Conservation (phyloP, 2,113 vertebrate species). For the Pycnonotus jocosus region DNA sequence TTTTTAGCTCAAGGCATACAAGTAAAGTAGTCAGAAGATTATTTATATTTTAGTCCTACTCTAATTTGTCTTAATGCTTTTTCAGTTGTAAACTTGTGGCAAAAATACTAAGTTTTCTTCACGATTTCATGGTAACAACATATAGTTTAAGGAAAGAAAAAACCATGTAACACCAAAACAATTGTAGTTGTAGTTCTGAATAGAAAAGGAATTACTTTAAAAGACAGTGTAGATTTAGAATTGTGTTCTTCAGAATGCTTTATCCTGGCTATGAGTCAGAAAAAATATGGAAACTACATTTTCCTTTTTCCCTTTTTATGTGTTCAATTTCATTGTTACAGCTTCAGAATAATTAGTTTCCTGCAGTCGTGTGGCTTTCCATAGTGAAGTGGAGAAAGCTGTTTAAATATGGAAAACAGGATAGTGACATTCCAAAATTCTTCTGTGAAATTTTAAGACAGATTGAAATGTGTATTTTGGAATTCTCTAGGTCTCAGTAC, state of each 20-base stretch:
- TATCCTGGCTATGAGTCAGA: not conserved
- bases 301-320: not conserved
- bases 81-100: not conserved
- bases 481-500: not conserved
- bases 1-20: not conserved
- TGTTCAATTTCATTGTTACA: not conserved
- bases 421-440: not conserved
- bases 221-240: not conserved
- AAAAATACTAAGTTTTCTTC: not conserved
- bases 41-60: not conserved
- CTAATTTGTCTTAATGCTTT: not conserved
- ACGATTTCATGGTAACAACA: not conserved
- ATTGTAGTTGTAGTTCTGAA: not conserved
- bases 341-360: not conserved
- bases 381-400: not conserved
- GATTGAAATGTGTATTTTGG: not conserved
- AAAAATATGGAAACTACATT: not conserved
- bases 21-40: not conserved
- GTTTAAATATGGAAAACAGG: not conserved
- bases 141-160: not conserved
- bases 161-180: not conserved
- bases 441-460: not conserved
- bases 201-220: not conserved
- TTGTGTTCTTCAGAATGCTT: not conserved
- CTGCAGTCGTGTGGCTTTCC: not conserved